Conservation (phyloP, 2,113 vertebrate genomes). For the Hippocampus abdominalis region DNA sequence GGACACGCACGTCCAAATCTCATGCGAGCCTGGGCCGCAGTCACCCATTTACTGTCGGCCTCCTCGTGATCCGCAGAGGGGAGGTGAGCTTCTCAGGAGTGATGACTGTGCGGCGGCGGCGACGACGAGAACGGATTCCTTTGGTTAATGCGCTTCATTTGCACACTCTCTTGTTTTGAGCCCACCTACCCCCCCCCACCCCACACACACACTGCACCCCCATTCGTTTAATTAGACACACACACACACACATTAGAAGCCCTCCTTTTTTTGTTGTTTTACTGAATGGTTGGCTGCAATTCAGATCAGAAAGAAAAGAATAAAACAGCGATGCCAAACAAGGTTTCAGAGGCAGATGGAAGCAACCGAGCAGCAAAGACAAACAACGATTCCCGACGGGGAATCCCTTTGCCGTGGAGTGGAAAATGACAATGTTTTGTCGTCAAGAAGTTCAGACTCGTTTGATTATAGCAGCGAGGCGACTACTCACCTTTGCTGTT, state of each 20-base stretch:
- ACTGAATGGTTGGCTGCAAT: conserved; percentile 60
- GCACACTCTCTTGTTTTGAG: conserved; percentile 29
- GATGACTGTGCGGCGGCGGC: conserved; percentile 9
- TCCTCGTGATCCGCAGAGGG: conserved; percentile 13
- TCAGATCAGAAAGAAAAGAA: conserved; percentile 36
- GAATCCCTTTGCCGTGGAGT: background rate
- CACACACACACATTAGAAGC: conserved; percentile 57
- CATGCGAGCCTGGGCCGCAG: conserved; percentile 16
- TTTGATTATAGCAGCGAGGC: conserved; percentile 1
- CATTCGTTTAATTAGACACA: conserved; percentile 66
- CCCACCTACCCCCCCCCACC: conserved; percentile 42
- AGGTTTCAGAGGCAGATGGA: conserved; percentile 34
- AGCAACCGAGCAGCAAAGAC: conserved; percentile 38
- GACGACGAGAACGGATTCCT: background rate
- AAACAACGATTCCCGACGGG: conserved; percentile 11
- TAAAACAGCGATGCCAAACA: conserved; percentile 41
- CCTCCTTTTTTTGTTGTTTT: conserved; percentile 23
- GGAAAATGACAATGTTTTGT: background rate
- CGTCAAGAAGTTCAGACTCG: background rate
- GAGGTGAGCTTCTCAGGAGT: conserved; percentile 1
- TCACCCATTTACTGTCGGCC: conserved; percentile 20
- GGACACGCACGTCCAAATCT: conserved; percentile 31
- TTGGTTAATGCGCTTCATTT: no score
- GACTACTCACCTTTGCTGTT: conserved; percentile 54
- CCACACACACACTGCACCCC: conserved; percentile 17